Conservation (phyloP, 2,888 invertebrate genomes). For the Elmis aenea region DNA sequence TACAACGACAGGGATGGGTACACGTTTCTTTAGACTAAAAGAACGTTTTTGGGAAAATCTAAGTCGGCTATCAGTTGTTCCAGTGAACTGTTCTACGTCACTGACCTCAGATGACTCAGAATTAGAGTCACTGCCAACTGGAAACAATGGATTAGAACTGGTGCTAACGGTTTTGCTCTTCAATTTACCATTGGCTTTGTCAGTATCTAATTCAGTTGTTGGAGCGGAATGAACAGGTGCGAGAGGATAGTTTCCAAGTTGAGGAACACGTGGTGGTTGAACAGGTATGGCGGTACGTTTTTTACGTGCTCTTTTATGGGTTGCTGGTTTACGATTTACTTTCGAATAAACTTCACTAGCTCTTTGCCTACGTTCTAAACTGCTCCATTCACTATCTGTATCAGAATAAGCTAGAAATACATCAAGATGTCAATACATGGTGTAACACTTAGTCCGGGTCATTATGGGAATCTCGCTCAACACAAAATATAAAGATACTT, state of each 20-base stretch:
- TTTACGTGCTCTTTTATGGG: slow-evolving; percentile 68
- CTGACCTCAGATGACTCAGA: slow-evolving; percentile 44
- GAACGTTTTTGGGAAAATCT: slow-evolving; percentile 46
- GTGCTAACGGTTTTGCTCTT: no score
- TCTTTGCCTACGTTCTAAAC: slow-evolving; percentile 55
- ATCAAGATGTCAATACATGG: slow-evolving; percentile 9
- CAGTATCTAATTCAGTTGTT: slow-evolving; percentile 36
- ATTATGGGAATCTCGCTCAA: no score
- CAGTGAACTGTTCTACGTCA: slow-evolving; percentile 39
- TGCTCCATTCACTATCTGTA: slow-evolving; percentile 85
- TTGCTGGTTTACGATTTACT: slow-evolving; percentile 62
- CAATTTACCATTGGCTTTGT: slow-evolving; percentile 40
- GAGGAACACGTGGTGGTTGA: slow-evolving; percentile 77
- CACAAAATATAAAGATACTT: slow-evolving; percentile 5
- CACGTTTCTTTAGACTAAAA: slow-evolving; percentile 45
- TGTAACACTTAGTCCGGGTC: slow-evolving; percentile 4
- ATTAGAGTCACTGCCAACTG: slow-evolving; percentile 43
- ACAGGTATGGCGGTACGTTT: slow-evolving; percentile 78
- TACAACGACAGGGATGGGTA: slow-evolving; percentile 32
- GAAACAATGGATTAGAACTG: background rate
- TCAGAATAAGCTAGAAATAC: slow-evolving; percentile 68
- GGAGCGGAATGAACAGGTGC: slow-evolving; percentile 40
- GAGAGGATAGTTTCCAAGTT: slow-evolving; percentile 48
- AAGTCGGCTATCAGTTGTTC: slow-evolving; percentile 36
- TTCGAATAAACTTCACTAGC: slow-evolving; percentile 59